Base-by-base conservation (phyloP, 2,113 vertebrate genomes). In the Entelurus aequoreus region DNA sequence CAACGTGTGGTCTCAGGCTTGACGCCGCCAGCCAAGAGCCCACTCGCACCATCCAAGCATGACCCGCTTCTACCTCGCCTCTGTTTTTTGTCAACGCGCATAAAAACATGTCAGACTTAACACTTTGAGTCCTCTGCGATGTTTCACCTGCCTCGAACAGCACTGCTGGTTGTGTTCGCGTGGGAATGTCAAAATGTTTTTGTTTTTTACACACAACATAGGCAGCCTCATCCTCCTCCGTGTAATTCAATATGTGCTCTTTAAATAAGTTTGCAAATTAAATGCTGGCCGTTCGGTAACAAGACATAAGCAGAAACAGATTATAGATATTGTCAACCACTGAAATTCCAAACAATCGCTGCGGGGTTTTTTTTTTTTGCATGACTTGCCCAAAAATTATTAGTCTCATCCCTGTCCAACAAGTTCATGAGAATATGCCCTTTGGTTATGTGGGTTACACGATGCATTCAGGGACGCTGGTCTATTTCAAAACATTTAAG, bases 1-100 rank as follows among this genome's bases (percentile, higher is more conserved):
- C 72, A 57, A 49, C 77, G 85, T 83, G 84, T 88, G 83, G 83
- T 87, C 86, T 74, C 52, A 56, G 74, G 76, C 65, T n/a, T 84
- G 78, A 74, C 9, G 9, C 70, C 76, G 78, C 74, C 82, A 81
- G 78, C 78, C 75, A 59, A 73, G 72, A 68, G 73, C 61, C 67
- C 79, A 63, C 67, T 81, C 78, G 65, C 65, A 60, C 73, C 71
- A 69, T 78, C 77, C 85, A 74, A 68, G 69, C 85, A 71, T 76
- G 79, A 81, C 80, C 78, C 65, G 76, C 82, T 78, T 81, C 83
- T 75, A 72, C 64, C 49, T 13, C 13, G 54, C 74, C 28, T 86
- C 82, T 87, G 85, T 73, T 69, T 88, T 86, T 86, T 19, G 64
- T 88, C 84, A 78, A 71, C 54, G 59, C 65, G 55, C 69, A 59